Evolutionary conservation across 2,888 invertebrate genomes (phyloP).

Genomic region (Proisotoma minuta): DNA sequence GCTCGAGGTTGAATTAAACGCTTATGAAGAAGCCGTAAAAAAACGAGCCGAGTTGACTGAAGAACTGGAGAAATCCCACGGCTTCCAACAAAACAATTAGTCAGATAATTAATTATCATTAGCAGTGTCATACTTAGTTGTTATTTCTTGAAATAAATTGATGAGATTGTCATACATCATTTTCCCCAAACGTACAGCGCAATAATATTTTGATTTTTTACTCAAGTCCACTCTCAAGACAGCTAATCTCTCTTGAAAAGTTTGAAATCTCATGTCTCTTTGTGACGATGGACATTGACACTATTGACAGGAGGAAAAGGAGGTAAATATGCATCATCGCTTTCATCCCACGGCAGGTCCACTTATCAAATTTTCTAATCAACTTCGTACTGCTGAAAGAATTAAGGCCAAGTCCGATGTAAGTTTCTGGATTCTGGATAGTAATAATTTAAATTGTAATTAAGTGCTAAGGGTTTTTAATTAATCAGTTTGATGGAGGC

Average conservation of each 20-base stretch:
- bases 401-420: conserved; percentile 62
- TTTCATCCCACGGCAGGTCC: conserved; percentile 62
- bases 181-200: no score
- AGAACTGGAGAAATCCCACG: conserved; percentile 66
- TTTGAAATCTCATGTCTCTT: no score
- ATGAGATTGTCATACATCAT: no score
- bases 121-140: no score
- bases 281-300: no score
- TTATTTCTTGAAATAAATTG: no score
- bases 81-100: conserved; percentile 48
- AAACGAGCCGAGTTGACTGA: conserved; percentile 59
- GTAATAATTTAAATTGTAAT: background rate
- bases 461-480: no score
- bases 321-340: conserved; percentile 27
- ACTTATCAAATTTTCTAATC: conserved; percentile 75
- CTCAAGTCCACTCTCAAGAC: no score
- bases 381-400: conserved; percentile 74
- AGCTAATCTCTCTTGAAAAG: no score
- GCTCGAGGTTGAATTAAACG: conserved; percentile 67
- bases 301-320: background rate
- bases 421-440: conserved; percentile 17
- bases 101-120: no score
- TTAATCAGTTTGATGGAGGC: conserved; percentile 78
- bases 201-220: no score
- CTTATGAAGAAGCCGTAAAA: conserved; percentile 63